Conservation (phyloP, 37 sponge, comb jelly and placozoan species). For the Lycopodina hypogea region DNA sequence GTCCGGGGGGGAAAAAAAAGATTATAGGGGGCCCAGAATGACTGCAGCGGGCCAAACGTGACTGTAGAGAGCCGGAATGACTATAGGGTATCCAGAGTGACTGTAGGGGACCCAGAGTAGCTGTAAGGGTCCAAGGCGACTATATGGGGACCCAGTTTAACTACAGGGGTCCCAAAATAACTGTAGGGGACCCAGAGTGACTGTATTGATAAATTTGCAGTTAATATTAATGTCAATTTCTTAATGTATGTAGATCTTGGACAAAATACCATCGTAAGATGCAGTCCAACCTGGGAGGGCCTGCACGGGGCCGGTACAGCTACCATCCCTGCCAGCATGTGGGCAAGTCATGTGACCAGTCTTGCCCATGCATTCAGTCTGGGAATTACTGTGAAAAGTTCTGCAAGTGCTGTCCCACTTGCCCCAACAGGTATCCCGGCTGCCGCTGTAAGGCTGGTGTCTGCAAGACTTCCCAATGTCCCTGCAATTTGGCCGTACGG, state of each 20-base stretch:
- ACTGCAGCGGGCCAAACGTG: no score
- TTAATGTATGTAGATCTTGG: slow-evolving; percentile 54
- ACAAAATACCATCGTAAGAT: slow-evolving; percentile 69
- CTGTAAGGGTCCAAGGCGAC: no score
- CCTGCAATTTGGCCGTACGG: slow-evolving; percentile 90
- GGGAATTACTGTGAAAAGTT: slow-evolving; percentile 96
- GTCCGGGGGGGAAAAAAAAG: no score
- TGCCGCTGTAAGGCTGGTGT: slow-evolving; percentile 78
- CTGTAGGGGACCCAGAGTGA: no score
- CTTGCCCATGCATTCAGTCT: slow-evolving; percentile 75
- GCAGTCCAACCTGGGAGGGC: slow-evolving; percentile 50
- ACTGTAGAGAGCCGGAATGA: no score
- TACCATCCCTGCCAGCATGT: slow-evolving; percentile 90
- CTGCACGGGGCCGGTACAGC: slow-evolving; percentile 47
- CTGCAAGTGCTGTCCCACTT: slow-evolving; percentile 69
- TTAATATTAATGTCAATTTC: no score
- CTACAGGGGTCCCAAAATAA: no score
- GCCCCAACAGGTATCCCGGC: slow-evolving; percentile 74
- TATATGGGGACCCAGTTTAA: no score
- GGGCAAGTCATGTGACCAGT: slow-evolving; percentile 69
- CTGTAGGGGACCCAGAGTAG: no score
- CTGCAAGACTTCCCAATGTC: slow-evolving; percentile 93
- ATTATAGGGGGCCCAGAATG: no score
- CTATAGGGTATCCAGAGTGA: no score
- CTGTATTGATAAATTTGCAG: no score